Percentiles rank a stretch among this genome's conserved stretches.
These are phyloP conservation scores for Loriculus beryllinus DNA, from an alignment of 2,797 vertebrate genomes.

Conservation along the genomic window DNA sequence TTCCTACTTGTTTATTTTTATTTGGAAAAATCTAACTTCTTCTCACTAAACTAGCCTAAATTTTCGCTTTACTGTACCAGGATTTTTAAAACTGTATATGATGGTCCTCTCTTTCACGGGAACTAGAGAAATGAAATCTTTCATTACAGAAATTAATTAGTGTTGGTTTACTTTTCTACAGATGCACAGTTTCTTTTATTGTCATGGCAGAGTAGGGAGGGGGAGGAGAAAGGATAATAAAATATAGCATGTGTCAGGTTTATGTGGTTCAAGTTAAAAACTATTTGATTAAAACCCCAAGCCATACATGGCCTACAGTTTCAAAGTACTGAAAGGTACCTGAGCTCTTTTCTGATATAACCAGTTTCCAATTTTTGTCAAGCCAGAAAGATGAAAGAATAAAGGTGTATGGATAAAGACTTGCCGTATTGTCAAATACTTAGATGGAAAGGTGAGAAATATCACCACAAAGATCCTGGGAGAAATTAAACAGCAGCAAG, in stretches of 20 bases:
- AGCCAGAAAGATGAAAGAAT: constrained; percentile 11
- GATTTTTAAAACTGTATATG: constrained; percentile 10
- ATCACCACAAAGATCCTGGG: background rate
- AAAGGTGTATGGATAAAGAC: background rate
- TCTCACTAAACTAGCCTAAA: background rate
- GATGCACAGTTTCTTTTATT: constrained; percentile 40
- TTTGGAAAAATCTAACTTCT: constrained; percentile 46
- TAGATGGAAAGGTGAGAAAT: constrained; percentile 8
- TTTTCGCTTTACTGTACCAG: background rate
- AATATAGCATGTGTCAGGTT: constrained; percentile 51
- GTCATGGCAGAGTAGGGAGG: constrained; percentile 11
- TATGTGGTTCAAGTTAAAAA: constrained; percentile 51
- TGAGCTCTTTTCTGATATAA: background rate
- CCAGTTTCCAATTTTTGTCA: background rate
- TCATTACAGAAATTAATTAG: constrained; percentile 58
- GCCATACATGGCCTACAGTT: background rate
- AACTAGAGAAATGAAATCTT: constrained; percentile 43
- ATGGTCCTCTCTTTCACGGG: background rate
- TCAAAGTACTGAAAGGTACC: constrained; percentile 15
- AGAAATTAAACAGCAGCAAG: background rate
- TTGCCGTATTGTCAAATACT: background rate
- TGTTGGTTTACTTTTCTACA: background rate
- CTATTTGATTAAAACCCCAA: constrained; percentile 50
- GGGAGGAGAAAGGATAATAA: constrained; percentile 56
- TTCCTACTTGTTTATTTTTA: constrained; percentile 40